Conservation (phyloP, 2,797 vertebrate species). For the Syngnathus rostellatus region DNA sequence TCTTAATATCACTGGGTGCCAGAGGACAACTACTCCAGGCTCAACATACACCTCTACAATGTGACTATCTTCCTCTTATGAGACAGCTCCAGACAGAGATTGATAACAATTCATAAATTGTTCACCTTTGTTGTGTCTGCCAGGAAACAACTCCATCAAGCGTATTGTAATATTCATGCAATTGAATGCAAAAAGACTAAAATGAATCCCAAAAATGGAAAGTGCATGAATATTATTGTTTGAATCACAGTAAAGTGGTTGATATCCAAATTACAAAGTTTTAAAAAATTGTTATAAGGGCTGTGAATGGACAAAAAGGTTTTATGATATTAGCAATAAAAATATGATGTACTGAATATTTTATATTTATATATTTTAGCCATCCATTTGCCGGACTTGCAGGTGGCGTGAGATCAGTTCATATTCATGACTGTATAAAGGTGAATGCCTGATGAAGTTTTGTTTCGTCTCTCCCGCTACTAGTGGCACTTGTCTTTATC, state of each 20-base stretch:
- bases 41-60: slow-evolving; percentile 31
- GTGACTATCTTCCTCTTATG: slow-evolving; percentile 54
- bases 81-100: slow-evolving; percentile 8
- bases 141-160: not conserved
- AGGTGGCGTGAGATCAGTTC: too few species aligned
- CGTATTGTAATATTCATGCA: not conserved
- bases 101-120: not conserved
- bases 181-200: not conserved
- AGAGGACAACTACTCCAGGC: slow-evolving; percentile 45
- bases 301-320: too few species aligned
- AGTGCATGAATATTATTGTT: not conserved
- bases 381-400: too few species aligned
- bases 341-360: too few species aligned
- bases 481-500: too few species aligned
- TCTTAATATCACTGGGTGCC: slow-evolving; percentile 56
- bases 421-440: too few species aligned
- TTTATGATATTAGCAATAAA: too few species aligned
- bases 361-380: too few species aligned
- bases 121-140: not conserved
- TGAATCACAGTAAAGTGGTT: not conserved
- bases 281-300: too few species aligned
- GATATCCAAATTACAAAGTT: not conserved
- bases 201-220: not conserved
- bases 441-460: too few species aligned
- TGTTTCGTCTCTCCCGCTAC: too few species aligned